Conservation (phyloP, 2,113 vertebrate genomes). For the Gasterosteus nipponicus region DNA sequence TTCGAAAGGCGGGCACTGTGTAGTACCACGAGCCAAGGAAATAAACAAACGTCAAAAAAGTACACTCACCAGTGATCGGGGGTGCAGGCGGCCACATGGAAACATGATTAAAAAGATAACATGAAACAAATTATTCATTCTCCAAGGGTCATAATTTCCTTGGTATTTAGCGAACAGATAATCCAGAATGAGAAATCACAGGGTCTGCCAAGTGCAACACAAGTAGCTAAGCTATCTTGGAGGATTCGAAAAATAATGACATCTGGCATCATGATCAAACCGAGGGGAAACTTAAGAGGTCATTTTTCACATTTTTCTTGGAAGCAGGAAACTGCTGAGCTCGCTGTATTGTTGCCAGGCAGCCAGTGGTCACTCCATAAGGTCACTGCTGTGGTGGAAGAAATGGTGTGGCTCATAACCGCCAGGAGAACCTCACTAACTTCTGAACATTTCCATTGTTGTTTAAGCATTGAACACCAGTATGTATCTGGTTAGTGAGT, state of each 20-base stretch:
- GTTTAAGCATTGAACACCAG: no score
- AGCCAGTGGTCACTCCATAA: not conserved
- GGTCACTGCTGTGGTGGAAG: not conserved
- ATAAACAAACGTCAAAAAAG: conserved; percentile 50
- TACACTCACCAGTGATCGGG: not conserved
- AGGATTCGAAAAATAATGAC: not conserved
- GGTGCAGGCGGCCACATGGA: conserved; percentile 6
- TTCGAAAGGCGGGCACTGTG: conserved; percentile 10
- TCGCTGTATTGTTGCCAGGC: not conserved
- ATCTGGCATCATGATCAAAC: not conserved
- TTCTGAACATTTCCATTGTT: not conserved
- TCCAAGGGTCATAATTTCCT: not conserved
- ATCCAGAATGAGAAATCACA: not conserved
- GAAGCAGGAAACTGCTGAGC: not conserved
- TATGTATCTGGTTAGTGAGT: no score
- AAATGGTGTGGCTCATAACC: not conserved
- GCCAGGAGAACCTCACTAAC: not conserved
- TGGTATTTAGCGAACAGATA: not conserved
- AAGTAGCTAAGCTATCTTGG: not conserved
- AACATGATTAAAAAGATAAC: conserved; percentile 1
- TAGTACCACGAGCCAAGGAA: conserved; percentile 23
- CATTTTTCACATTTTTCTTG: not conserved
- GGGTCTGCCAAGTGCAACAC: not conserved
- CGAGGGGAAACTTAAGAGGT: not conserved
- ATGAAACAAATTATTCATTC: not conserved